phyloP scores from a whole-genome alignment of 2,797 vertebrate genomes.

The Oreochromis grahami region DNA sequence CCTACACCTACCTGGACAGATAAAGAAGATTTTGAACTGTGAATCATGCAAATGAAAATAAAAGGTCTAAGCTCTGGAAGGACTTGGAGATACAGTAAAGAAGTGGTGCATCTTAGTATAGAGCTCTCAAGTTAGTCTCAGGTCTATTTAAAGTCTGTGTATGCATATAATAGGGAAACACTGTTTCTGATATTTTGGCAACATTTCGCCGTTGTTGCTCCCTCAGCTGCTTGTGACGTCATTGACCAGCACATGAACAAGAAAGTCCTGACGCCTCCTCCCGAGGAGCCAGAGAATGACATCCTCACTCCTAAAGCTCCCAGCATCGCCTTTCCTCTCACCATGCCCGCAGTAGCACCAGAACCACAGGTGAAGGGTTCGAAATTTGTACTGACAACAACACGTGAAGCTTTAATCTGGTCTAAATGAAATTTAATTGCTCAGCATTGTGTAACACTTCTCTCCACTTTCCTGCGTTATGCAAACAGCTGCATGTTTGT shows the following conservation, averaged over 20 bases:
- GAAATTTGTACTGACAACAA: background rate
- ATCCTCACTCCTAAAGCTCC: slow-evolving; percentile 84
- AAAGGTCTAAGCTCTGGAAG: accelerated
- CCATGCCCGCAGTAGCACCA: slow-evolving; percentile 82
- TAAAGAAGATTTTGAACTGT: background rate
- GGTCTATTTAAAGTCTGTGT: background rate
- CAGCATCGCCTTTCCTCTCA: slow-evolving; percentile 85
- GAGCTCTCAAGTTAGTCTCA: background rate
- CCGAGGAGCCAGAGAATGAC: slow-evolving; percentile 58
- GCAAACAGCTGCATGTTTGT: background rate
- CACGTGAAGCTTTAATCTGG: background rate
- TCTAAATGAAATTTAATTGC: background rate
- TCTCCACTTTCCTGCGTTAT: background rate
- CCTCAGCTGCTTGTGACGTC: slow-evolving; percentile 81
- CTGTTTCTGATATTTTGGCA: background rate
- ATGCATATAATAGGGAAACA: background rate
- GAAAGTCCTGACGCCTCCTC: slow-evolving; percentile 37
- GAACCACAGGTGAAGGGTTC: slow-evolving; percentile 74
- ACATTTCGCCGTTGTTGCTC: background rate
- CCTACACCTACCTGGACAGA: accelerated
- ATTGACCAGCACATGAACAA: slow-evolving; percentile 61
- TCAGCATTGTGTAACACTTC: background rate
- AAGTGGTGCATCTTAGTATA: background rate
- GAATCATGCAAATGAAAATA: background rate
- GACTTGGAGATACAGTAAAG: background rate